Evolutionary conservation across 1,140 invertebrate genomes (phyloP), one percentile per base, ranked within the genome.

Genomic region (Trichonephila clavata): DNA sequence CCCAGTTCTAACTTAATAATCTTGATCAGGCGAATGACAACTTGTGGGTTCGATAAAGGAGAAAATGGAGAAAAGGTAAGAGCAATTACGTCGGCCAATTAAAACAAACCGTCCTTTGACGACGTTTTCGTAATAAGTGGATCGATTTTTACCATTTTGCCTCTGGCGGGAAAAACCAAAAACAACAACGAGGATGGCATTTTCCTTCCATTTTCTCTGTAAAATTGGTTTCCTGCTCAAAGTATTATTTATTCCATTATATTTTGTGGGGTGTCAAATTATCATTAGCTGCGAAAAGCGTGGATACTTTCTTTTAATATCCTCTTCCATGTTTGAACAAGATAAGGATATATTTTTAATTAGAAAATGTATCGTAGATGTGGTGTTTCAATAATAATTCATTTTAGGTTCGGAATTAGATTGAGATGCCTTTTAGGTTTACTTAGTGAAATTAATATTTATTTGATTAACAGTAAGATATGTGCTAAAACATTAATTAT

Each of bases 61-160:
- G 39, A 43, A 43, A 14, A 18, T 59, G 32, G 81, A 83, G 43
- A 24, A 27, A 2, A 57, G 27, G 68, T 59, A 59, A 20, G 10
- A n/a, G 81, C 81, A 57, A 83, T 83, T 83, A 83, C 32, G 21
- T 16, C 3, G 16, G 81, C 50, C 81, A 83, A 83, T 83, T 83
- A 83, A 83, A 59, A 24, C 13, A 20, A 21, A n/a, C 68, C 16
- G 32, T 77, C 27, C 6, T 77, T 39, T 77, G 24, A 77, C 27
- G 68, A 6, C 27, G 24, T 77, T 24, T 14, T 20, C 6, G 68
- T 77, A 71, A 32, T 32, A 71, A 71, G 68, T 32, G 24, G 10
- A 71, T 39, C 16, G 68, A 71, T 77, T 77, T 39, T 77, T 65
- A 6, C 20, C 16, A 7, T 65, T 21, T 71, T 71, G 10, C 27